Evolutionary conservation across 1,140 invertebrate species (phyloP), one percentile per base, ranked within the genome.

Genomic region (Frieseomelitta varia): DNA sequence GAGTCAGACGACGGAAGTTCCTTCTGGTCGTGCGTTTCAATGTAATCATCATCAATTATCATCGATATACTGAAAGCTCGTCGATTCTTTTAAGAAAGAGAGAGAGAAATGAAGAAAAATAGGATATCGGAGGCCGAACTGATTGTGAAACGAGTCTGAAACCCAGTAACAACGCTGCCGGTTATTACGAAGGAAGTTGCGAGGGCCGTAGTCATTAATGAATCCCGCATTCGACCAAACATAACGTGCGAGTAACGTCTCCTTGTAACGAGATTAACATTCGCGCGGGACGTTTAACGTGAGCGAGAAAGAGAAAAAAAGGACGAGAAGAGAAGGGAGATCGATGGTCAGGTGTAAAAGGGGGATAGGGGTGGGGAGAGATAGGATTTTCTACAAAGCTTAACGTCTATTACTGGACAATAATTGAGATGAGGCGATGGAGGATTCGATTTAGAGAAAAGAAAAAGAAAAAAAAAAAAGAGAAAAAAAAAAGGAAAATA

Each of bases 331-430:
- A 19, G 21, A 27, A 71, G 14, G 24, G 39, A 24, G 21, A 39
- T 47, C 19, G 68, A 69, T 34, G 19, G 34, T 6, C 15, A 24
- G 67, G n/a, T 12, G 34, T 24, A 58, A 71, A 51, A 51, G 21
- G 19, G n/a, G 14, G 4, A 19, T 11, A 8, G 39, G 39, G 24
- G 67, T 0, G n/a, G 19, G 15, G 53, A 47, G 21, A 75, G 65
- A 81, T 72, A 76, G 63, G 69, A 34, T 88, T 81, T 84, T 84
- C 85, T 69, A 86, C 74, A 34, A 84, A 84, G 53, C 67, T 39
- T 88, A 76, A 85, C 85, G 85, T 84, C 81, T 89, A 84, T 87
- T 21, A 79, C 79, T 79, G 82, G 82, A 90, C 82, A 89, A 89
- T 90, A 90, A 90, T 90, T 79, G 84, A 68, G 77, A 79, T 61